Evolutionary conservation across 1,140 invertebrate genomes (phyloP).

Genomic region (Dendroctonus ponderosae): DNA sequence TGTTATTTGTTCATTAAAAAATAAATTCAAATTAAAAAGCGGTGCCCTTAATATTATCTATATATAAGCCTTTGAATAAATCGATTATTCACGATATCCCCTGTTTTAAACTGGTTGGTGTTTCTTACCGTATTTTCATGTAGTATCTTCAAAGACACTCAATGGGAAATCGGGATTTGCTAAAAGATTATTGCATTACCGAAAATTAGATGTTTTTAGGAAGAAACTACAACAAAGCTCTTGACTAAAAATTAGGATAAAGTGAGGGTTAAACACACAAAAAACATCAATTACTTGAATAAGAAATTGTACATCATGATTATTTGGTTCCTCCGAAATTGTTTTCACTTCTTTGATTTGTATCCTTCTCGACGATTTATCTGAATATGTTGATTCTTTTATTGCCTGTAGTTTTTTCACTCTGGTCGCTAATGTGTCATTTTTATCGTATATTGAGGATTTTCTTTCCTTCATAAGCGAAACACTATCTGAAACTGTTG

Average conservation of each 20-base stretch:
- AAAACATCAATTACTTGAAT: constrained; percentile 52
- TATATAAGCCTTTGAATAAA: neutral
- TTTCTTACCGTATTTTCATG: constrained; percentile 6
- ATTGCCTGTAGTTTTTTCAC: constrained; percentile 44
- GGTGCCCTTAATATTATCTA: too few relatives aligned
- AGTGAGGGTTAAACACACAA: constrained; percentile 24
- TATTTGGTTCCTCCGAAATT: constrained; percentile 47
- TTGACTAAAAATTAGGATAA: constrained; percentile 1
- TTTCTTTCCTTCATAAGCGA: constrained; percentile 27
- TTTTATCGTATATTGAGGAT: constrained; percentile 35
- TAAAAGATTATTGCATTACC: constrained; percentile 5
- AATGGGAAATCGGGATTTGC: too few relatives aligned
- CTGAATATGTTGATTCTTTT: constrained; percentile 36
- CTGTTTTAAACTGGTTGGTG: neutral
- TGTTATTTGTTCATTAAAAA: too few relatives aligned
- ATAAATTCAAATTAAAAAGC: too few relatives aligned
- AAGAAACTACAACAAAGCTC: constrained; percentile 17
- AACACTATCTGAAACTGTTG: constrained; percentile 32
- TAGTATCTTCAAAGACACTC: neutral
- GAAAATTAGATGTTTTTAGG: constrained; percentile 11
- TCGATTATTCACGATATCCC: neutral
- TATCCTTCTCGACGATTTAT: constrained; percentile 37
- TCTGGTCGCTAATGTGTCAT: constrained; percentile 44
- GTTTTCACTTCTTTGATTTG: constrained; percentile 49
- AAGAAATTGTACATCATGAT: constrained; percentile 59